Percentiles rank a stretch among this genome's conserved stretches.
Conservation (phyloP, 2,797 vertebrate species). For the Hydrocynus forskahlii region DNA sequence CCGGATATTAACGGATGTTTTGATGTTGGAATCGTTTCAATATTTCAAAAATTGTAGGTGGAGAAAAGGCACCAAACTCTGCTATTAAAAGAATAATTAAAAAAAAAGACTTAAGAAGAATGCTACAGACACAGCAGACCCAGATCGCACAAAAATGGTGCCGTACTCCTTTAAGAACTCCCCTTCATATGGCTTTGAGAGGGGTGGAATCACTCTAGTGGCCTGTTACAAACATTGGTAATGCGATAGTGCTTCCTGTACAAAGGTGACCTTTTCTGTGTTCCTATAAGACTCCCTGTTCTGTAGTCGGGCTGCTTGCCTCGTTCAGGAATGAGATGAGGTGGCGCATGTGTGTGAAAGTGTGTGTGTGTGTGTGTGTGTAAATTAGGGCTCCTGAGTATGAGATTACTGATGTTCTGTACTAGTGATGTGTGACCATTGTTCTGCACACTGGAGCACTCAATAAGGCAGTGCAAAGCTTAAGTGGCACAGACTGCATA, state of each 20-base stretch:
- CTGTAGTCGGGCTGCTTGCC: conserved; percentile 18
- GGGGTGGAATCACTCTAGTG: conserved; percentile 18
- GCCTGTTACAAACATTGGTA: conserved; percentile 28
- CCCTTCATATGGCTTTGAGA: conserved; percentile 24
- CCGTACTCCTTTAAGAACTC: neutral
- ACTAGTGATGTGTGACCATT: conserved; percentile 15
- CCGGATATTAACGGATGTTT: too few species aligned
- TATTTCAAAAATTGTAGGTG: too few species aligned
- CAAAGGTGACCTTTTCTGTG: conserved; percentile 48
- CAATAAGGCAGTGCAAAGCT: conserved; percentile 17
- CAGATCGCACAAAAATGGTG: neutral
- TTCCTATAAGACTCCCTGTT: conserved; percentile 9
- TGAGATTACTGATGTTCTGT: conserved; percentile 46
- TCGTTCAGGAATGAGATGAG: conserved; percentile 13
- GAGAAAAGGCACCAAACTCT: too few species aligned
- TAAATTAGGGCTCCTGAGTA: conserved; percentile 9
- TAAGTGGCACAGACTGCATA: conserved; percentile 10
- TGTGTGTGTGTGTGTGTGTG: conserved; percentile 14
- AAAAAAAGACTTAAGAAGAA: neutral
- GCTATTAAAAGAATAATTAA: too few species aligned
- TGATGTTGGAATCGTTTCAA: too few species aligned
- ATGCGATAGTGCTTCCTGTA: conserved; percentile 37
- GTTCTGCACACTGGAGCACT: neutral
- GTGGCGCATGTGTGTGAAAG: conserved; percentile 16
- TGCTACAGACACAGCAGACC: neutral